These are phyloP conservation scores for Crepidodera aurea DNA, from an alignment of 2,888 invertebrate genomes.

Conservation along the genomic window DNA sequence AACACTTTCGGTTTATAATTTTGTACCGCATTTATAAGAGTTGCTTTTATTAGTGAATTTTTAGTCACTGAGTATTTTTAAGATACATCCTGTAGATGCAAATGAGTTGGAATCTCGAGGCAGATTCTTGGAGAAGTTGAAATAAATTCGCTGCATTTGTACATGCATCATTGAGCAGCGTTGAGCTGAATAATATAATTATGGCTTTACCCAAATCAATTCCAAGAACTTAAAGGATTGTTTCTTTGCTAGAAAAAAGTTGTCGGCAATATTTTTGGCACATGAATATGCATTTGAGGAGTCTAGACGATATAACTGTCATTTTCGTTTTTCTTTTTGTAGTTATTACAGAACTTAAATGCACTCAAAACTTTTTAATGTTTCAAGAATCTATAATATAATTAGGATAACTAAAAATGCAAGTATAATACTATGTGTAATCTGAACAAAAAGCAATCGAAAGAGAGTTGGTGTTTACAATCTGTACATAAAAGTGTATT, in stretches of 20 bases:
- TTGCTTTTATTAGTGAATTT: too few relatives aligned
- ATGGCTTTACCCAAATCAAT: slow-evolving; percentile 13
- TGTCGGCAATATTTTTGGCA: not conserved
- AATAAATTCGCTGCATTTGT: slow-evolving; percentile 3
- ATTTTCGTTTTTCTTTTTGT: not conserved
- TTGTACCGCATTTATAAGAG: too few relatives aligned
- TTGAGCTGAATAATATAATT: slow-evolving; percentile 11
- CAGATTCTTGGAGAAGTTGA: not conserved
- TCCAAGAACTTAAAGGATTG: not conserved
- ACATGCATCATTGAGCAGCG: slow-evolving; percentile 9
- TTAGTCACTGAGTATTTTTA: not conserved
- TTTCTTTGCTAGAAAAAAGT: not conserved
- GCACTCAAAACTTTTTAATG: not conserved
- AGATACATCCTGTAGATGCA: not conserved
- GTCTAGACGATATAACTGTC: slow-evolving; percentile 7
- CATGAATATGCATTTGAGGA: slow-evolving; percentile 7
- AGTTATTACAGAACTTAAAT: not conserved
- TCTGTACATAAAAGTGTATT: slow-evolving; percentile 40
- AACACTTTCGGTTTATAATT: too few relatives aligned
- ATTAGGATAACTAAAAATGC: too few relatives aligned
- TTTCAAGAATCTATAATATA: not conserved
- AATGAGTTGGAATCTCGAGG: not conserved
- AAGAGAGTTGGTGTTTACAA: slow-evolving; percentile 31
- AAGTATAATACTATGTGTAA: not conserved
- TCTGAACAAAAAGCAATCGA: not conserved